A percentile compares a stretch with the other conserved stretches of the same genome.
Conservation (phyloP, 1,140 invertebrate species). For the Cydia amplana region DNA sequence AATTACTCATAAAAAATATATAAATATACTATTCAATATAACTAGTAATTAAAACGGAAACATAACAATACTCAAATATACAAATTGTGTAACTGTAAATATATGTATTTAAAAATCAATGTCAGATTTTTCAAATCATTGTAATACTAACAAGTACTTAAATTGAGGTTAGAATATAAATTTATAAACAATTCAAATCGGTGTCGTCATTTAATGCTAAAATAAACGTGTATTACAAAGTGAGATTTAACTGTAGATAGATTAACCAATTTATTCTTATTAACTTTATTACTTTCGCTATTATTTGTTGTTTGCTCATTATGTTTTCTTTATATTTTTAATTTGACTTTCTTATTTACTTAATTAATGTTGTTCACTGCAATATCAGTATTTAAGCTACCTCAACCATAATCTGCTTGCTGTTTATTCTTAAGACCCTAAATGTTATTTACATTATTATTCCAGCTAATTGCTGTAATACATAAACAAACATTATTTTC, state of each 20-base stretch:
- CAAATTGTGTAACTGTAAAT: conserved; percentile 54
- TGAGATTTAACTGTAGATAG: conserved; percentile 23
- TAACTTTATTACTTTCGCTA: not conserved
- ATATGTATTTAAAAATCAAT: conserved; percentile 25
- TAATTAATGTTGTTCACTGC: not conserved
- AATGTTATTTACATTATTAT: not conserved
- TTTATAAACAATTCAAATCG: conserved; percentile 5
- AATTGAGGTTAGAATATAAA: conserved; percentile 18
- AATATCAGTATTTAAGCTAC: conserved; percentile 12
- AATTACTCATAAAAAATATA: conserved; percentile 59
- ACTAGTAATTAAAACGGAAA: conserved; percentile 36
- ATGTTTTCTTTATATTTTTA: not conserved
- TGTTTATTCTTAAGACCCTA: not conserved
- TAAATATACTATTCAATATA: conserved; percentile 34
- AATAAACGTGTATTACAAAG: conserved; percentile 15
- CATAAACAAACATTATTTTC: not conserved
- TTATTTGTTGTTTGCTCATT: not conserved
- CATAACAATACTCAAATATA: conserved; percentile 34
- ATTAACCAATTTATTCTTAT: conserved; percentile 3
- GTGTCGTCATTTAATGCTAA: conserved; percentile 14
- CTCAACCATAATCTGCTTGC: not conserved
- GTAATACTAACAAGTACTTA: not conserved
- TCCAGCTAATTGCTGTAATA: not conserved
- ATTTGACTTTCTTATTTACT: not conserved
- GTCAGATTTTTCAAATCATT: not conserved